Evolutionary conservation across 2,113 vertebrate genomes (phyloP).

Genomic region (Puma concolor): DNA sequence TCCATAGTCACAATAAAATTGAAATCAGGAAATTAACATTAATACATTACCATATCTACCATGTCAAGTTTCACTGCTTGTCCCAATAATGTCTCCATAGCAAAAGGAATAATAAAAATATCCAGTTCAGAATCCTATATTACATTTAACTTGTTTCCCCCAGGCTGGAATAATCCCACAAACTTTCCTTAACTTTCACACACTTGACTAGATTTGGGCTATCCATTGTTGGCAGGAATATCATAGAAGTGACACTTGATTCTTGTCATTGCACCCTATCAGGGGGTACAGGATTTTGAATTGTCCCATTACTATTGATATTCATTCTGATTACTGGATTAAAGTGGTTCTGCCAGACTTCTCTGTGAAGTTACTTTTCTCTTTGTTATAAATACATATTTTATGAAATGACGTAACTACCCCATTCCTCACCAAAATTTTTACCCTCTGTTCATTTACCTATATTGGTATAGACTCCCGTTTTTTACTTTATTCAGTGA

Average conservation of each 20-base stretch:
- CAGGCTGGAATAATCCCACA: neutral
- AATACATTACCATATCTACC: neutral
- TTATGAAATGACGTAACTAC: neutral
- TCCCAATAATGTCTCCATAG: neutral
- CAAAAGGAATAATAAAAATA: neutral
- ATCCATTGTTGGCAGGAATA: neutral
- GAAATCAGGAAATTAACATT: neutral
- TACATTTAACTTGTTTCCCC: neutral
- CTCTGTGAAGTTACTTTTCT: neutral
- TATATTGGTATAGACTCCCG: neutral
- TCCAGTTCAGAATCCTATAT: neutral
- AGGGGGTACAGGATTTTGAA: neutral
- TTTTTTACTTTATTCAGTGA: neutral
- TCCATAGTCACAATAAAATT: neutral
- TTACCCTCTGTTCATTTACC: neutral
- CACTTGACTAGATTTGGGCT: neutral
- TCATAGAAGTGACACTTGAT: neutral
- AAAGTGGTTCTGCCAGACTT: neutral
- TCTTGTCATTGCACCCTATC: neutral
- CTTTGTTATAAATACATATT: neutral
- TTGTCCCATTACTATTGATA: neutral
- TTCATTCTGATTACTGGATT: neutral
- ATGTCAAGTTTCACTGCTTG: neutral
- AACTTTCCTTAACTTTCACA: neutral
- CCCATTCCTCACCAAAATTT: neutral